phyloP scores from a whole-genome alignment of 2,797 vertebrate species.

The Poeciliopsis presidionis region DNA sequence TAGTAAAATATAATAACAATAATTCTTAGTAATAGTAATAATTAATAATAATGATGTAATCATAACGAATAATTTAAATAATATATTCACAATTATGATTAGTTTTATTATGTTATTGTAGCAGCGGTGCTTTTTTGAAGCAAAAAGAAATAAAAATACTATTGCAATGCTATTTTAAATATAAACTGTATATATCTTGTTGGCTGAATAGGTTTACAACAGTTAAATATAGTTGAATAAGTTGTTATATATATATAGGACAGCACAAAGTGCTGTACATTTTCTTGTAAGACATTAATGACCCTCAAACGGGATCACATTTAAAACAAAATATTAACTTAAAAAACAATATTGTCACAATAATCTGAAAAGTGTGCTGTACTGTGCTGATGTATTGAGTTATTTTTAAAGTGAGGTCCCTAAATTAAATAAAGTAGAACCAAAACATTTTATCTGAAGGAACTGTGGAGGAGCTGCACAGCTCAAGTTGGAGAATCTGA shows the following conservation, averaged over 20 bases:
- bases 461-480: too few species aligned
- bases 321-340: not conserved
- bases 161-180: not conserved
- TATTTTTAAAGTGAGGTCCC: not conserved
- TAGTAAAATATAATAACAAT: not conserved
- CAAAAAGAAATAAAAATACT: not conserved
- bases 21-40: not conserved
- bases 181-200: not conserved
- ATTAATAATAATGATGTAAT: not conserved
- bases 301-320: not conserved
- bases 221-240: not conserved
- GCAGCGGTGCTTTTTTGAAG: not conserved
- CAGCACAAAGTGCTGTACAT: not conserved
- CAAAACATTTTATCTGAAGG: too few species aligned
- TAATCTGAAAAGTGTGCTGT: not conserved
- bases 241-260: not conserved
- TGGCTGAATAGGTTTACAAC: not conserved
- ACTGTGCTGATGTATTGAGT: not conserved
- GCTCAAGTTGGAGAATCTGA: too few species aligned
- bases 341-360: too few species aligned
- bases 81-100: not conserved
- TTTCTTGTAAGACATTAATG: not conserved
- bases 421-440: not conserved
- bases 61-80: not conserved
- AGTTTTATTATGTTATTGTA: not conserved